Evolutionary conservation across 1,140 invertebrate species (phyloP).

Genomic region (Lanistes nyassanus): DNA sequence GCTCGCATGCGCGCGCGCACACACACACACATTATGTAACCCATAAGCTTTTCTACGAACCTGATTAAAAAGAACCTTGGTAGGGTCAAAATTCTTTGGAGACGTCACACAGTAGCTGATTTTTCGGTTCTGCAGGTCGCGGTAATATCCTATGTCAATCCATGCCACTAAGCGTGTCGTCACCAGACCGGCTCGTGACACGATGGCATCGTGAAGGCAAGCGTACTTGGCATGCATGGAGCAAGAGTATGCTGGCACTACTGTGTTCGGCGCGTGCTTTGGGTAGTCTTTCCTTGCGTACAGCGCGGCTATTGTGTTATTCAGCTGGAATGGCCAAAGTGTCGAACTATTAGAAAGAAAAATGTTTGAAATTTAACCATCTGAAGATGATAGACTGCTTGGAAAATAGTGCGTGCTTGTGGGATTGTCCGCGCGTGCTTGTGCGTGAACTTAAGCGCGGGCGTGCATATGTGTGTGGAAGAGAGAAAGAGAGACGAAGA

Average conservation of each 20-base stretch:
- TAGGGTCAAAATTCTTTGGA: conserved; percentile 39
- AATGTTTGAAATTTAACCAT: neutral
- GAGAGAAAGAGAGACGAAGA: too few relatives aligned
- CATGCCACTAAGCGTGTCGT: conserved; percentile 44
- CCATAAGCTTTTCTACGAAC: too few relatives aligned
- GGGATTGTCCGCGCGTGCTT: neutral
- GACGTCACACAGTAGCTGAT: conserved; percentile 32
- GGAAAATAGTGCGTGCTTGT: neutral
- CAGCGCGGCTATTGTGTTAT: conserved; percentile 38
- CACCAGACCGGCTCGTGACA: conserved; percentile 28
- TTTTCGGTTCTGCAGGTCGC: conserved; percentile 19
- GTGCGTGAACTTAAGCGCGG: neutral
- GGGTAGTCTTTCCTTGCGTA: conserved; percentile 38
- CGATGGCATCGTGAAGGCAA: conserved; percentile 28
- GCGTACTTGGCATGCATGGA: conserved; percentile 49
- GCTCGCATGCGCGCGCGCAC: too few relatives aligned
- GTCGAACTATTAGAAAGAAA: conserved; percentile 19
- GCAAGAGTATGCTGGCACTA: conserved; percentile 41
- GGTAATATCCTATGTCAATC: conserved; percentile 52
- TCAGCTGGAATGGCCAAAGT: conserved; percentile 42
- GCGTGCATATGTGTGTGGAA: neutral
- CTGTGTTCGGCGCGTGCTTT: conserved; percentile 42
- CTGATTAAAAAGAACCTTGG: conserved; percentile 33
- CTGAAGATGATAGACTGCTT: neutral
- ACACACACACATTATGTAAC: too few relatives aligned